Percentiles rank a stretch among this genome's conserved stretches.
Evolutionary conservation across 2,888 invertebrate genomes (phyloP).

Genomic region (Opisthograptis luteolata): DNA sequence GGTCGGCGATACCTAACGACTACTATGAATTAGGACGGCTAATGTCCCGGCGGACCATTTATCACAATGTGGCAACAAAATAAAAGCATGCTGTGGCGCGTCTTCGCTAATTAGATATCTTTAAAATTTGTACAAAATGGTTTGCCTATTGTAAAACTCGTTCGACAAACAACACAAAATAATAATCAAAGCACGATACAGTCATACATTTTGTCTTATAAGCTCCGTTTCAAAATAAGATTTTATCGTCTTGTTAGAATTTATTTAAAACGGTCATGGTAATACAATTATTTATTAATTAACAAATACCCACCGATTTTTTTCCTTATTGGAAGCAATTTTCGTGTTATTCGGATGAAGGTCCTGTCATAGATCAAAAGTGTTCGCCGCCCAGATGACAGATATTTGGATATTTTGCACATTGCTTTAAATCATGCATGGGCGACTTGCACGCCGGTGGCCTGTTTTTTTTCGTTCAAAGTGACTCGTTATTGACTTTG

Average conservation of each 20-base stretch:
- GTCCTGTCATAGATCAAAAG: conserved; percentile 64
- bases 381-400: conserved; percentile 69
- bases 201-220: not conserved
- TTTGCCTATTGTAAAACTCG: conserved; percentile 6
- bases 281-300: conserved; percentile 2
- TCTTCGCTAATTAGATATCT: conserved; percentile 21
- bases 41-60: conserved; percentile 33
- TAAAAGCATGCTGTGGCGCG: conserved; percentile 22
- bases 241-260: not conserved
- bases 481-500: conserved; percentile 80
- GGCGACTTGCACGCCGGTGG: conserved; percentile 76
- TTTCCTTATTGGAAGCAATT: conserved; percentile 10
- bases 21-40: conserved; percentile 33
- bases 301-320: conserved; percentile 20
- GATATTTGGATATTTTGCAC: conserved; percentile 77
- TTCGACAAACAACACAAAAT: conserved; percentile 9
- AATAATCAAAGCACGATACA: not conserved
- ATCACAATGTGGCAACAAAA: conserved; percentile 32
- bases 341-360: conserved; percentile 1
- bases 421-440: conserved; percentile 76
- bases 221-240: not conserved
- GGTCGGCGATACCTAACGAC: conserved; percentile 52
- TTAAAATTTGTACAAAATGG: conserved; percentile 14
- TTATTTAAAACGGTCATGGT: not conserved
- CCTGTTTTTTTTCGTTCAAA: conserved; percentile 68